These are phyloP conservation scores for Vidua macroura DNA, from an alignment of 2,113 vertebrate species.

Conservation along the genomic window DNA sequence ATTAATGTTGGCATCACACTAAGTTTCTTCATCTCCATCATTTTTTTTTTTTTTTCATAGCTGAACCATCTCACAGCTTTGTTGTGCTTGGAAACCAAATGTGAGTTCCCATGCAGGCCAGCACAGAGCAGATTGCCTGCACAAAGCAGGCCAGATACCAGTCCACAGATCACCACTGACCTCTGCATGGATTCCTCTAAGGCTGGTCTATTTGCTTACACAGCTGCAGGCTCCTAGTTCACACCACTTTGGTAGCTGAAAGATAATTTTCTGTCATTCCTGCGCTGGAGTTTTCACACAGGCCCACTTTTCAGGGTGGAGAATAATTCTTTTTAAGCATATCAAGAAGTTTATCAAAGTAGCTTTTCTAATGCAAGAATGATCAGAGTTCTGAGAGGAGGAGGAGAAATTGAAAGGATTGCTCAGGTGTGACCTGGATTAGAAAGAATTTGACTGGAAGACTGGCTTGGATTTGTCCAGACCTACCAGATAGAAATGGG, in stretches of 20 bases:
- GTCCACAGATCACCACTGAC: not conserved
- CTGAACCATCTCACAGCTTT: not conserved
- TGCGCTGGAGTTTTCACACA: not conserved
- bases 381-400: not conserved
- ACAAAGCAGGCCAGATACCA: not conserved
- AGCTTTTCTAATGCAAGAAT: not conserved
- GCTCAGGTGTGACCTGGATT: not conserved
- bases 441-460: not conserved
- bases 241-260: not conserved
- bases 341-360: not conserved
- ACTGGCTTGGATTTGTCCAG: not conserved
- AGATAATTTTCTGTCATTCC: not conserved
- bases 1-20: not conserved
- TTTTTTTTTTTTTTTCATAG: not conserved
- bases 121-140: not conserved
- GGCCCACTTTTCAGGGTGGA: not conserved
- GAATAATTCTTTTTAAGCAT: not conserved
- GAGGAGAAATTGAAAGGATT: not conserved
- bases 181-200: not conserved
- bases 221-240: constrained; percentile 7
- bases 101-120: not conserved
- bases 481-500: not conserved
- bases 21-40: not conserved
- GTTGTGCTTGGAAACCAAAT: not conserved
- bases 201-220: not conserved